Evolutionary conservation across 2,113 vertebrate genomes (phyloP), one percentile per base, ranked within the genome.

Genomic region (Lates calcarifer): DNA sequence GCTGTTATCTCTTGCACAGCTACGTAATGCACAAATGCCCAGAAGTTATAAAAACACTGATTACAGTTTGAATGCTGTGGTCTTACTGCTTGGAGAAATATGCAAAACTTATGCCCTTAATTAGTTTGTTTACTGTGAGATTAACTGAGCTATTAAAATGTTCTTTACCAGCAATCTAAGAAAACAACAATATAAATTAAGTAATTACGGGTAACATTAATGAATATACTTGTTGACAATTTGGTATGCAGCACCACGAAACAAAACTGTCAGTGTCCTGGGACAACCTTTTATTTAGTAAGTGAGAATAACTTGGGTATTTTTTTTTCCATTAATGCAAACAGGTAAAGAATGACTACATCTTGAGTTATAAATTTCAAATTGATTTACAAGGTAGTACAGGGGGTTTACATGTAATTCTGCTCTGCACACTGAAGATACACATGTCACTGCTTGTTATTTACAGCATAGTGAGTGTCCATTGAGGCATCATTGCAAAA

Each of bases 161-260:
- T 57, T 47, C 9, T 26, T 58, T 73, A 51, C 7, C 22, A 76
- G 20, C 41, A 24, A 64, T 66, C 17, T 66, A 53, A 39, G 31
- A 65, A 29, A 76, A 78, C 68, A 82, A 22, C 61, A 74, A 71
- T 61, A 81, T 49, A 20, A 78, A 77, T 85, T 72, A 70, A 58
- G 78, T 29, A 53, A 57, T 70, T 66, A n/a, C 37, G 45, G 56
- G 79, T 58, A 26, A 65, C 15, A 74, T 65, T 33, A 56, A 86
- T 69, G 13, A 68, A 77, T 53, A 13, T 58, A 26, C 18, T 60
- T 77, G 51, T 18, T 45, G 75, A 81, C 41, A 78, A 51, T n/a
- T 60, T 66, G 53, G 62, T 64, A 61, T 80, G 49, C 43, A 28
- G n/a, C 9, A 1, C 35, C 43, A 64, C n/a, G 9, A 29, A 65